Percentiles rank a stretch among this genome's conserved stretches.
Conservation (phyloP, 1,140 invertebrate species). For the Trichoplusia ni region DNA sequence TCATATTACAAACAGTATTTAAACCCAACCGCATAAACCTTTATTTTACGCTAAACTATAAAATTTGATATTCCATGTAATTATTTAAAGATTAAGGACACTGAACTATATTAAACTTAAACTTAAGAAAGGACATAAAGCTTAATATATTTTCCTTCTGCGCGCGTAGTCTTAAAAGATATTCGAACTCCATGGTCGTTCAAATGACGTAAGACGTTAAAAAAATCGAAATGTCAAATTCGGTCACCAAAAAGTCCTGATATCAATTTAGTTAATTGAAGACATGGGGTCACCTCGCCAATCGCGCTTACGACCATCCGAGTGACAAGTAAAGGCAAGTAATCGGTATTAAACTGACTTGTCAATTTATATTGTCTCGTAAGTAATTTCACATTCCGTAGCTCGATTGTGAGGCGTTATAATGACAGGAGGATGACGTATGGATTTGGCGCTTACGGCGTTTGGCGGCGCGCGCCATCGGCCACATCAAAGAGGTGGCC, state of each 20-base stretch:
- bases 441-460: conserved; percentile 80
- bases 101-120: too few relatives aligned
- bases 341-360: conserved; percentile 73
- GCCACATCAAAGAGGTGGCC: conserved; percentile 80
- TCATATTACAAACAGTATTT: too few relatives aligned
- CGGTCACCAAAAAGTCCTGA: background rate
- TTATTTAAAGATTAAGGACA: too few relatives aligned
- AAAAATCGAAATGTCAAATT: background rate
- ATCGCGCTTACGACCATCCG: conserved; percentile 11
- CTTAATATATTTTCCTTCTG: too few relatives aligned
- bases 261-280: conserved; percentile 38
- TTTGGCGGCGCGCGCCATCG: conserved; percentile 78
- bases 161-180: too few relatives aligned
- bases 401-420: conserved; percentile 78
- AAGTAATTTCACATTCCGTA: conserved; percentile 79
- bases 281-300: conserved; percentile 14
- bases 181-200: background rate
- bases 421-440: conserved; percentile 81
- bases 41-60: too few relatives aligned
- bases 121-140: too few relatives aligned
- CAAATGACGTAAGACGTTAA: background rate
- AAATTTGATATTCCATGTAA: too few relatives aligned
- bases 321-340: conserved; percentile 56
- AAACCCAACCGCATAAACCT: too few relatives aligned
- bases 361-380: conserved; percentile 79